Percentiles rank a stretch among this genome's conserved stretches.
Evolutionary conservation across 2,888 invertebrate genomes (phyloP).

Genomic region (Zaprionus obscuricornis): DNA sequence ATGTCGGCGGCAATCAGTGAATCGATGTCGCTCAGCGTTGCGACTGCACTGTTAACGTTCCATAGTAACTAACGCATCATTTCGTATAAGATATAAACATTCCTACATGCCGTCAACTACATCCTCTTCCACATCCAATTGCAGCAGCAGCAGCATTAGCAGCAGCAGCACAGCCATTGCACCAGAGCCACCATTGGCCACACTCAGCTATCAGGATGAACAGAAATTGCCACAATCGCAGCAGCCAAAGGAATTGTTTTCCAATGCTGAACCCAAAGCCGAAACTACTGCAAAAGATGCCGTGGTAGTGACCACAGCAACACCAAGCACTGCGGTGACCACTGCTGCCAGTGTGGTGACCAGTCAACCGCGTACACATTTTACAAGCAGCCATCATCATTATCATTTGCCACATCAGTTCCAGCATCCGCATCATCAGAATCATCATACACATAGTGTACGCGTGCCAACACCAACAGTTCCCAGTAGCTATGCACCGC

Average conservation of each 20-base stretch:
- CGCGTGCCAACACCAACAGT: slow-evolving; percentile 78
- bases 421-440: slow-evolving; percentile 81
- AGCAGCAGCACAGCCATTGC: slow-evolving; percentile 7
- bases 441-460: slow-evolving; percentile 80
- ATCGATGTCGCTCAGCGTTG: slow-evolving; percentile 50
- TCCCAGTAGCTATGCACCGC: slow-evolving; percentile 68
- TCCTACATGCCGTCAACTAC: neutral
- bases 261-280: too few relatives aligned
- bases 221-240: too few relatives aligned
- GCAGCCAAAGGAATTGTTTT: too few relatives aligned
- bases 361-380: slow-evolving; percentile 71
- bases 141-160: slow-evolving; percentile 57
- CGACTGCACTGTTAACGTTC: slow-evolving; percentile 30
- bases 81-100: neutral
- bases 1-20: slow-evolving; percentile 49
- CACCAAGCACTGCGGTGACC: slow-evolving; percentile 40
- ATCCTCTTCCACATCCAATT: slow-evolving; percentile 51
- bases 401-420: slow-evolving; percentile 82
- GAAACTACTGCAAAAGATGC: too few relatives aligned
- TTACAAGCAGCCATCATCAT: slow-evolving; percentile 80
- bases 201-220: slow-evolving; percentile 68
- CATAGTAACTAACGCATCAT: too few relatives aligned
- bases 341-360: slow-evolving; percentile 51
- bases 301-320: slow-evolving; percentile 17
- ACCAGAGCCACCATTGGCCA: slow-evolving; percentile 45